Evolutionary conservation across 2,797 vertebrate species (phyloP), one percentile per base, ranked within the genome.

Genomic region (Myotis planiceps): DNA sequence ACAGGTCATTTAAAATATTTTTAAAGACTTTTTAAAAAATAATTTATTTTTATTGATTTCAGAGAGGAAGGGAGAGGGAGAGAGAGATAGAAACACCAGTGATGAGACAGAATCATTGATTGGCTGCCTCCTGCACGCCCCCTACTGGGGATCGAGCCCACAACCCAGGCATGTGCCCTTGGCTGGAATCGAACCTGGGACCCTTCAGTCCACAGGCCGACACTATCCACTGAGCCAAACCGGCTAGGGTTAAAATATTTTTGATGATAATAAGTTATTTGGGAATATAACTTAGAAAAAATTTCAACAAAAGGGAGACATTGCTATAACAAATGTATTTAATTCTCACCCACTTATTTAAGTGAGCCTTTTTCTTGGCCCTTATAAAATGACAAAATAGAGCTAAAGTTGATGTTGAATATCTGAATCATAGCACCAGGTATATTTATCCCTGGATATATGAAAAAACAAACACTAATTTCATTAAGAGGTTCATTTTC

Each of bases 261-360:
- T 78, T 60, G 49, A 65, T 65, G 37, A 72, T n/a, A n/a, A n/a
- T 96, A 92, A 83, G 25, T 69, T 19, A 63, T 83, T 66, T 60
- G 37, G 66, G n/a, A 58, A 14, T 66, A 74, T 71, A 80, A 79
- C 23, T 92, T 32, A 21, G 32, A 45, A 93, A 90, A 10, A 58
- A 79, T 74, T 90, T 65, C 14, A 53, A 45, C 37, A 69, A 75
- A 42, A 75, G 1, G 13, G 37, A 82, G 39, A 89, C 4, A 37
- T 51, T 39, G 32, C 13, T 72, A 18, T 71, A 88, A 34, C 37
- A 88, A 91, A 58, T 84, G 9, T 91, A 34, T 91, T 94, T 85
- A 93, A n/a, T 89, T 93, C 39, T 69, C 47, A 76, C 34, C 29
- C 29, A 71, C 18, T 88, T 88, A 39, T n/a, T 32, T 95, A 78